Percentiles rank a stretch among this genome's conserved stretches.
Conservation (phyloP, 2,797 vertebrate species). For the Acridotheres tristis region DNA sequence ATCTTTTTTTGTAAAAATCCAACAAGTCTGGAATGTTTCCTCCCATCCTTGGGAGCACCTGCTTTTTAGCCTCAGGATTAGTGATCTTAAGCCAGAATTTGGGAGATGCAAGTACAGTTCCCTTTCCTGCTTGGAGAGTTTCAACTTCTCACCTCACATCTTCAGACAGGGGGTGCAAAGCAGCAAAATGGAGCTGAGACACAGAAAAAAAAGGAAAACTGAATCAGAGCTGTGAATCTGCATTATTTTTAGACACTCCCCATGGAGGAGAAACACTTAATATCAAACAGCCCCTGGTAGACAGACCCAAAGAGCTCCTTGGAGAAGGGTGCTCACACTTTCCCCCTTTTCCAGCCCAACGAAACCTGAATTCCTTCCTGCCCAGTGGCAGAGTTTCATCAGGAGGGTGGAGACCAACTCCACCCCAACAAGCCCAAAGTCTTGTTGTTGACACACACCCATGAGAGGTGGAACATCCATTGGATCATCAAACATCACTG, state of each 20-base stretch:
- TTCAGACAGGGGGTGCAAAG: neutral
- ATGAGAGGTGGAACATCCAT: neutral
- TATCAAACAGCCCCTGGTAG: neutral
- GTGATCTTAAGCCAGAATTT: neutral
- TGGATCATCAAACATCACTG: neutral
- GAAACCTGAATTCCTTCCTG: conserved; percentile 39
- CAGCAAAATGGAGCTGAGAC: neutral
- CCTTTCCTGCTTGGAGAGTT: neutral
- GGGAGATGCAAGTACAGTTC: neutral
- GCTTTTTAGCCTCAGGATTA: neutral
- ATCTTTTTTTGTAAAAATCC: neutral
- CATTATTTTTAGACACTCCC: neutral
- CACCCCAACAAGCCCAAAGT: conserved; percentile 32
- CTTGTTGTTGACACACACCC: neutral
- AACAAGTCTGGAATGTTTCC: neutral
- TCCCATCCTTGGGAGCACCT: neutral
- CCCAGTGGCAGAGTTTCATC: conserved; percentile 29
- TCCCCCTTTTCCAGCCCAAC: conserved; percentile 3
- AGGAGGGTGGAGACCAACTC: conserved; percentile 49
- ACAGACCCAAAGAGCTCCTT: neutral
- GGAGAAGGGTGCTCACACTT: neutral
- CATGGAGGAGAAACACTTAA: neutral
- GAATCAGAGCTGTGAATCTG: neutral
- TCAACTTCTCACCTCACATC: neutral
- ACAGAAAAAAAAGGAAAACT: rapidly evolving